Percentiles rank a stretch among this genome's conserved stretches.
phyloP scores from a whole-genome alignment of 2,113 vertebrate genomes.

The Ictalurus punctatus region DNA sequence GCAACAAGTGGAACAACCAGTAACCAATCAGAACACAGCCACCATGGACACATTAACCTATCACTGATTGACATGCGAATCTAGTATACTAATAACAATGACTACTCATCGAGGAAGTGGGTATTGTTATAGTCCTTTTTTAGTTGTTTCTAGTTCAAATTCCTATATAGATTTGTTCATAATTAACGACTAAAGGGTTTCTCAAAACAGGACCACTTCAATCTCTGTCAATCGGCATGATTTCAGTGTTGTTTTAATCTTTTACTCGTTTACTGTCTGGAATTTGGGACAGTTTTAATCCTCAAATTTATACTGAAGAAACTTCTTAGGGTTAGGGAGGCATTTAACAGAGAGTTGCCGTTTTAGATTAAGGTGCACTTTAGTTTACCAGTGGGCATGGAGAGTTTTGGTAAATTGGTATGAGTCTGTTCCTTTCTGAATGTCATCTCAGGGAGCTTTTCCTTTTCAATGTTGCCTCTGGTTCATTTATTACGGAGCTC shows the following conservation, averaged over 20 bases:
- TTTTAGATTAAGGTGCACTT: too few relatives aligned
- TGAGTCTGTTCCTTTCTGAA: neutral
- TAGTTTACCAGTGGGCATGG: neutral
- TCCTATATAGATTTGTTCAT: too few relatives aligned
- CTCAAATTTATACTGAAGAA: neutral
- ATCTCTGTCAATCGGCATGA: neutral
- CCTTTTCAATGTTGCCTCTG: neutral
- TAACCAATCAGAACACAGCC: neutral
- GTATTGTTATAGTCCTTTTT: neutral
- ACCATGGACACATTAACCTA: neutral
- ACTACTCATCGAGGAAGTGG: neutral
- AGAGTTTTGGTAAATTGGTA: neutral
- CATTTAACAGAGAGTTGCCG: too few relatives aligned
- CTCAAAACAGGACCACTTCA: too few relatives aligned
- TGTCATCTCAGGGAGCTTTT: neutral
- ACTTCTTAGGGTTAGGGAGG: neutral
- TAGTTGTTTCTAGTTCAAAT: neutral
- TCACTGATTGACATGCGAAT: neutral
- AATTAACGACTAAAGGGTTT: too few relatives aligned
- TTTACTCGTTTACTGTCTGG: too few relatives aligned
- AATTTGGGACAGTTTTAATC: too few relatives aligned
- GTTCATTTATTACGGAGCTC: neutral
- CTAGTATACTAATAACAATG: neutral
- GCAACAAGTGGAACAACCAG: neutral
- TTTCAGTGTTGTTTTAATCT: neutral